Conservation (phyloP, 1,140 invertebrate genomes). For the Sitobion miscanthi region DNA sequence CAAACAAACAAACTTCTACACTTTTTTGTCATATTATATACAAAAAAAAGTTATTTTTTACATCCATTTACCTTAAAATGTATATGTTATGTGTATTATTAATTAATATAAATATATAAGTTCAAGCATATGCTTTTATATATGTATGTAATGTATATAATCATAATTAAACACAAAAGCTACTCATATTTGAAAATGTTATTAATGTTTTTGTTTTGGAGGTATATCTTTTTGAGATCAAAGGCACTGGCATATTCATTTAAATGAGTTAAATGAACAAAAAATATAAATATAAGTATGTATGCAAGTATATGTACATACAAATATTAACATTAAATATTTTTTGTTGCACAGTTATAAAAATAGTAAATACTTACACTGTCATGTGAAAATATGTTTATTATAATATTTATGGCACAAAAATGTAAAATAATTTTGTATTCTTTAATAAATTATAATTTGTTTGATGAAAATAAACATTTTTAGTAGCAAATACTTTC, state of each 20-base stretch:
- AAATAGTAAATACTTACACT: slow-evolving; percentile 29
- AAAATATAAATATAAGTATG: background rate
- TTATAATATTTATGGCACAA: slow-evolving; percentile 31
- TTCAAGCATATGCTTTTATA: background rate
- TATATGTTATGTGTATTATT: slow-evolving; percentile 34
- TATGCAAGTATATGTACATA: background rate
- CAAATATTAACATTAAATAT: background rate
- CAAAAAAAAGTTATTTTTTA: slow-evolving; percentile 31
- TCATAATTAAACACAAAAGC: background rate
- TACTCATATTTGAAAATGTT: background rate
- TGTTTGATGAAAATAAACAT: slow-evolving; percentile 23
- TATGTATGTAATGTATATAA: background rate
- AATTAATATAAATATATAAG: slow-evolving; percentile 26
- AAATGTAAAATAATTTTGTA: slow-evolving; percentile 21
- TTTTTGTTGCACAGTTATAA: slow-evolving; percentile 28
- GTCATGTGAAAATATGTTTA: slow-evolving; percentile 40
- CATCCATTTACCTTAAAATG: slow-evolving; percentile 48
- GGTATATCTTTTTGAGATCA: slow-evolving; percentile 56
- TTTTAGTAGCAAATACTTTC: background rate
- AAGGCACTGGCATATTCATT: slow-evolving; percentile 56
- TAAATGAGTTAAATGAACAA: slow-evolving; percentile 13
- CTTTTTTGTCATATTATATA: slow-evolving; percentile 34
- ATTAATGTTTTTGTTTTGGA: slow-evolving; percentile 41
- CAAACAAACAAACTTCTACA: slow-evolving; percentile 47
- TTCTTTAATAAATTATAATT: background rate